These are phyloP conservation scores for Lordiphosa mommai DNA, from an alignment of 1,140 invertebrate genomes.

Conservation along the genomic window DNA sequence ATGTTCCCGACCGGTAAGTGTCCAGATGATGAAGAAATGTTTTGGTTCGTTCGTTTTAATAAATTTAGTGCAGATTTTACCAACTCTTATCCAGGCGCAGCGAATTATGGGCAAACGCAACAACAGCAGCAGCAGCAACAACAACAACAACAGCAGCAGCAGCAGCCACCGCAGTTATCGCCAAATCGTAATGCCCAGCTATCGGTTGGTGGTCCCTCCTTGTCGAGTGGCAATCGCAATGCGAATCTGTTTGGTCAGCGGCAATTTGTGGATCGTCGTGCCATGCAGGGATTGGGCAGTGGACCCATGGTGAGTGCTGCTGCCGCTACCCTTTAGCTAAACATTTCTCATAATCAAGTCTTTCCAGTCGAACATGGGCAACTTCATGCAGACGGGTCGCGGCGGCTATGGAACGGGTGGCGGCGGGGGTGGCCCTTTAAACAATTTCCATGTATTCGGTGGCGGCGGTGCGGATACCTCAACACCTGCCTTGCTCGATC, in stretches of 20 bases:
- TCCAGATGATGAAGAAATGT: not conserved
- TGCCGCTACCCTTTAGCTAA: not conserved
- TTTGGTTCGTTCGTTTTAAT: conserved; percentile 1
- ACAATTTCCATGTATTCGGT: conserved; percentile 89
- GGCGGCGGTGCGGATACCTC: conserved; percentile 83
- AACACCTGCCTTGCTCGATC: conserved; percentile 90
- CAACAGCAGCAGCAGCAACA: conserved; percentile 81
- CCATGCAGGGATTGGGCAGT: conserved; percentile 82
- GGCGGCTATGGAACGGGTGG: conserved; percentile 85
- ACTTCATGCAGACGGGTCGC: conserved; percentile 79
- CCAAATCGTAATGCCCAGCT: conserved; percentile 81
- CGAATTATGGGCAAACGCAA: conserved; percentile 80
- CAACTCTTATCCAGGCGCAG: conserved; percentile 67
- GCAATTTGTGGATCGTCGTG: conserved; percentile 87
- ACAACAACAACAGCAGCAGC: conserved; percentile 81
- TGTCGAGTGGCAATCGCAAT: conserved; percentile 81
- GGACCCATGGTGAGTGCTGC: conserved; percentile 68
- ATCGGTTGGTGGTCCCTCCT: conserved; percentile 81
- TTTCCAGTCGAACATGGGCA: conserved; percentile 78
- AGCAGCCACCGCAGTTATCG: conserved; percentile 83
- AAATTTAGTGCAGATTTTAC: conserved; percentile 36
- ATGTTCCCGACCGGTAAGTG: conserved; percentile 82
- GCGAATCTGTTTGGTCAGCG: conserved; percentile 86
- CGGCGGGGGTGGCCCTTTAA: conserved; percentile 80
- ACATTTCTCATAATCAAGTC: too few species aligned